Evolutionary conservation across 2,797 vertebrate genomes (phyloP).

Genomic region (Phylloscopus collybita): DNA sequence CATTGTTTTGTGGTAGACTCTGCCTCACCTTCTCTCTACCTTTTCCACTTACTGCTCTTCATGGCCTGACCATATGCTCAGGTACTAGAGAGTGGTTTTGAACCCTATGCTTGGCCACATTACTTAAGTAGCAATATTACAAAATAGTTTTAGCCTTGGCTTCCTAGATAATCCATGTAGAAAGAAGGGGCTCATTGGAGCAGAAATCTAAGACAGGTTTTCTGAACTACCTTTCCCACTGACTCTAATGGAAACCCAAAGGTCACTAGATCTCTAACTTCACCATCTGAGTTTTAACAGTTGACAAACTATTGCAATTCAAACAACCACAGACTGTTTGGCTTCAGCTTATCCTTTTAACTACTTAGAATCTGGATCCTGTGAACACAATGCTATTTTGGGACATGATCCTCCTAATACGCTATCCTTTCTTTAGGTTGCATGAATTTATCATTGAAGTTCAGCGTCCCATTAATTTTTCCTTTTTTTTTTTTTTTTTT

Average conservation of each 20-base stretch:
- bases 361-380: not conserved
- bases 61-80: not conserved
- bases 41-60: not conserved
- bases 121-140: not conserved
- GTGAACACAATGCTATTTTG: not conserved
- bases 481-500: not conserved
- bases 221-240: not conserved
- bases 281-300: not conserved
- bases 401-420: not conserved
- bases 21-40: not conserved
- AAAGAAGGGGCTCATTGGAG: not conserved
- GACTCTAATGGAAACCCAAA: not conserved
- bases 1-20: not conserved
- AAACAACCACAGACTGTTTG: not conserved
- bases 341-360: not conserved
- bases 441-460: not conserved
- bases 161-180: not conserved
- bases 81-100: not conserved
- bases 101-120: not conserved
- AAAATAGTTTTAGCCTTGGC: not conserved
- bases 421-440: not conserved
- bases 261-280: not conserved
- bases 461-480: not conserved
- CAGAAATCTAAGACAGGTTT: not conserved
- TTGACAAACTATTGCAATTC: not conserved